These are phyloP conservation scores for Achlya flavicornis DNA, from an alignment of 2,888 invertebrate species.

Conservation along the genomic window DNA sequence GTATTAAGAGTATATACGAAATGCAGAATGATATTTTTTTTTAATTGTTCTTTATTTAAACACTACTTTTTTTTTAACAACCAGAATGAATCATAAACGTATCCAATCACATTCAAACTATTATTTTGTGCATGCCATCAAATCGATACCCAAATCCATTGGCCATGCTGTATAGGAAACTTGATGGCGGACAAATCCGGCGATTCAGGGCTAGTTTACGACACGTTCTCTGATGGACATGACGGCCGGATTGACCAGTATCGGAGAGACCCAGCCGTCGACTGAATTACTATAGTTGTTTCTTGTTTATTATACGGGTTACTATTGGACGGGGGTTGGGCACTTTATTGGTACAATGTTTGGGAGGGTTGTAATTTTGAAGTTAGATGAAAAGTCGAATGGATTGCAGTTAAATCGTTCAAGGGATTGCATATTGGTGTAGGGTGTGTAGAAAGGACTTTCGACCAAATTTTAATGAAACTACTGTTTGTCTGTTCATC, in stretches of 20 bases:
- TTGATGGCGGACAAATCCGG: conserved; percentile 30
- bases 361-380: background rate
- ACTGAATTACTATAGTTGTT: conserved; percentile 41
- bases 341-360: background rate
- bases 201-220: conserved; percentile 49
- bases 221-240: conserved; percentile 46
- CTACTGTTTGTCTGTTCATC: no score
- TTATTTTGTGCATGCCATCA: background rate
- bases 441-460: no score
- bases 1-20: background rate
- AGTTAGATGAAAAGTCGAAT: background rate
- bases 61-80: no score
- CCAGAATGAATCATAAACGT: no score
- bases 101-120: conserved; percentile 1
- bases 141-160: conserved; percentile 6
- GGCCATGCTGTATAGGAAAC: conserved; percentile 33
- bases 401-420: no score
- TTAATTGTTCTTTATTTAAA: no score
- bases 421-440: no score
- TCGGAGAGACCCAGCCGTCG: conserved; percentile 13
- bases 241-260: conserved; percentile 24
- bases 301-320: conserved; percentile 26
- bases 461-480: no score
- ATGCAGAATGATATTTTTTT: no score
- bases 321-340: background rate